Conservation (phyloP, 2,797 vertebrate genomes). For the Lates japonicus region DNA sequence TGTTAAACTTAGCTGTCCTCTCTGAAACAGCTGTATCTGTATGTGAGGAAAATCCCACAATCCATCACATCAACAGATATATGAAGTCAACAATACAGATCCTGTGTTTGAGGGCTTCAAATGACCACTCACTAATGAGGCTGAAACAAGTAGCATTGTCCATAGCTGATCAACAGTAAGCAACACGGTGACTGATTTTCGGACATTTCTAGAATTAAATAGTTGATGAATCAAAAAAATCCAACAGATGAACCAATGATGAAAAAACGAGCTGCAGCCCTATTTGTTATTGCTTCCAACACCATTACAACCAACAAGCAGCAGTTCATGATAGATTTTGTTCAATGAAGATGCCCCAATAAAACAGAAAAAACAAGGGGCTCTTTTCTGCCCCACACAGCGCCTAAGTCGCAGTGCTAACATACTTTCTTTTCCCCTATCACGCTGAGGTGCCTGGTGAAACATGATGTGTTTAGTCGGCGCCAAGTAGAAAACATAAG, state of each 20-base stretch:
- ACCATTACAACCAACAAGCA: too few relatives aligned
- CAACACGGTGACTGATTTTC: background rate
- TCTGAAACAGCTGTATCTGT: background rate
- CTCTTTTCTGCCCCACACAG: background rate
- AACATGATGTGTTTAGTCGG: constrained; percentile 11
- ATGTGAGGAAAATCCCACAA: background rate
- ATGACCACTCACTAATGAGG: background rate
- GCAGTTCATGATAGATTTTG: background rate
- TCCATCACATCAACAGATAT: background rate
- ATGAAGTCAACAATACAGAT: background rate
- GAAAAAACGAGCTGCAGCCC: background rate
- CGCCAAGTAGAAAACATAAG: background rate
- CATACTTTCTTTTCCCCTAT: background rate
- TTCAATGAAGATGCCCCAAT: background rate
- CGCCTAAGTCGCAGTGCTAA: background rate
- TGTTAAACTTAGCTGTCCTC: background rate
- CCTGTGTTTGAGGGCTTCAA: too few relatives aligned
- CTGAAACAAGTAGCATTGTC: background rate
- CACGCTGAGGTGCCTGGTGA: constrained; percentile 14
- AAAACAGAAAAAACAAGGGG: background rate
- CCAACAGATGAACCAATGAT: too few relatives aligned
- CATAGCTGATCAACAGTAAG: background rate
- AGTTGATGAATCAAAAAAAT: background rate
- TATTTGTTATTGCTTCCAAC: rapidly evolving
- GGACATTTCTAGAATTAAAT: too few relatives aligned